These are phyloP conservation scores for Ganaspis sp. DNA, from an alignment of 1,140 invertebrate species.

Conservation along the genomic window DNA sequence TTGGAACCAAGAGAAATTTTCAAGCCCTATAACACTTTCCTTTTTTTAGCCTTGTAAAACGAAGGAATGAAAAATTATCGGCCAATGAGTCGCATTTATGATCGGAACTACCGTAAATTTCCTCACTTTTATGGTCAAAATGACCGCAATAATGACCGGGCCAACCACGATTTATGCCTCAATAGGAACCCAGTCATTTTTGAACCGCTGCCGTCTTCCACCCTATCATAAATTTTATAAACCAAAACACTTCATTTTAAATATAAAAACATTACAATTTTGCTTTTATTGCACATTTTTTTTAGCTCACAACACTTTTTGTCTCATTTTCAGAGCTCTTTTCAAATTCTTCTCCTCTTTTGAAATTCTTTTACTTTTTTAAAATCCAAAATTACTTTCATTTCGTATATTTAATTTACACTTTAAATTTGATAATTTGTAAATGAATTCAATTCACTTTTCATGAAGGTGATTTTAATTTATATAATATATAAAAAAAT, in stretches of 20 bases:
- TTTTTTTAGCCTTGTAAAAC: background rate
- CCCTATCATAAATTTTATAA: background rate
- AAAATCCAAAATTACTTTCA: too few relatives aligned
- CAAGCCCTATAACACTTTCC: background rate
- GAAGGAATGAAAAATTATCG: background rate
- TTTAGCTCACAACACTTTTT: too few relatives aligned
- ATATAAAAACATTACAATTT: too few relatives aligned
- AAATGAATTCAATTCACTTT: too few relatives aligned
- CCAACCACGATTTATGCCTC: background rate
- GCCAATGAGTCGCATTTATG: background rate
- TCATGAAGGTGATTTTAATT: too few relatives aligned
- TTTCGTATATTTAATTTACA: too few relatives aligned
- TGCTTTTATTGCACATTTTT: too few relatives aligned
- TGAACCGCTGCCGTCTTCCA: background rate
- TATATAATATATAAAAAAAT: too few relatives aligned
- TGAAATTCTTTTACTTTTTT: too few relatives aligned
- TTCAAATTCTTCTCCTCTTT: too few relatives aligned
- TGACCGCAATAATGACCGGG: constrained; percentile 1
- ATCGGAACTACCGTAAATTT: constrained; percentile 1
- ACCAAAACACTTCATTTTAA: background rate
- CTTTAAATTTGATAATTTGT: too few relatives aligned
- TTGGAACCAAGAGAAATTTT: background rate
- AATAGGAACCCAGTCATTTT: background rate
- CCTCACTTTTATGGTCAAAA: background rate
- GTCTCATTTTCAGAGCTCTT: too few relatives aligned